Base-by-base conservation (phyloP, 2,797 vertebrate genomes). In the Calcarius lapponicus region DNA sequence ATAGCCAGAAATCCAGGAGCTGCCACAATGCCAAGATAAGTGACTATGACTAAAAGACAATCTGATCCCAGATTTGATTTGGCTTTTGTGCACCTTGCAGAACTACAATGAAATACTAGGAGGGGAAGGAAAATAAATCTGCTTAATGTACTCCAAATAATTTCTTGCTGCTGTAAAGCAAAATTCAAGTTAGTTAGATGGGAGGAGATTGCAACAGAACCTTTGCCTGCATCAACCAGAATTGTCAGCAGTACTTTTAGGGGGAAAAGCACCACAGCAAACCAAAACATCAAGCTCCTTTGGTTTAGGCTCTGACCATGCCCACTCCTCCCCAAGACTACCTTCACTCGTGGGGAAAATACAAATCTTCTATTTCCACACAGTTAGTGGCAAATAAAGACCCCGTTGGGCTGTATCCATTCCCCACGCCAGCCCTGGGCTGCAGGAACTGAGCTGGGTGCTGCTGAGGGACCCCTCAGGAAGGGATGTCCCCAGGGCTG, bases 321-420 rank as follows among this genome's bases (percentile, higher is more conserved):
- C n/a, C 17, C 42, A 25, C 13, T 38, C 15, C 24, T 8, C 31
- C 56, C 31, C 16, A 4, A 51, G 31, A 42, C 29, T 13, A 47
- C 40, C 34, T 2, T 4, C 21, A 4, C 10, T 19, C 3, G 1
- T 3, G 0, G 7, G 24, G 2, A 7, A 22, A 22, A 9, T 1
- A 4, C 14, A 24, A 22, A 6, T 8, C 43, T 10, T 6, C 7
- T 26, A 1, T 78, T 60, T 71, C 75, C 42, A 47, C 48, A 16
- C 36, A 28, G n/a, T 6, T 0, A 19, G 24, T 0, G 16, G 38
- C 47, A 36, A 42, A 57, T 10, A 26, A 64, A 66, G 2, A 0
- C 40, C 36, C 28, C 3, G 0, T 20, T 9, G 53, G 22, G 69
- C 16, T 86, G 53, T n/a, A 5, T 16, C 42, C 66, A 7, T 3